Base-by-base conservation (phyloP, 2,797 vertebrate species). In the Loris lydekkerianus region DNA sequence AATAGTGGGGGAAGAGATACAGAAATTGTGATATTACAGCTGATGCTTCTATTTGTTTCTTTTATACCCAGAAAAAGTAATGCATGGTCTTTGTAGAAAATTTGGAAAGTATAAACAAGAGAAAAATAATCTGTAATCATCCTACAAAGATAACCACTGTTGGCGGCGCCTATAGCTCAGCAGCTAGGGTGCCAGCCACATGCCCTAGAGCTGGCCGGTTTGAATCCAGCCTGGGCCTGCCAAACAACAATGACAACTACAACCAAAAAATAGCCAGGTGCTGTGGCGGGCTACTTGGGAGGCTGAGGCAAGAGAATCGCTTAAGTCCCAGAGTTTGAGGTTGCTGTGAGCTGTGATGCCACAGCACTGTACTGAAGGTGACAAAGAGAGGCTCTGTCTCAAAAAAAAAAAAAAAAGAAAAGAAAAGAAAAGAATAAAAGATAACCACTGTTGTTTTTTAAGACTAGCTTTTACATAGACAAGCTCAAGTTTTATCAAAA, bases 11-110 rank as follows among this genome's bases (percentile, higher is more conserved):
- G 2, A 53, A 69, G 23, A 60, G 15, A 27, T 3, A 58, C 13
- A 34, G 73, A 72, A 49, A 92, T 53, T 61, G 37, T 18, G 34
- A 75, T 82, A 15, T 8, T 90, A 46, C 29, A 23, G 9, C 10
- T 75, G 31, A 88, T 81, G 94, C 27, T 83, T 70, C 27, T 84
- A 1, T 80, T 73, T 25, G 29, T 69, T 91, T 82, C 83, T 80
- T 96, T 78, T 73, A 65, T 75, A 6, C 75, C 53, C 65, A 86
- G 58, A 89, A 80, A 67, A 78, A 93, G 49, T 84, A 78, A 81
- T 67, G 18, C 25, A 81, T 60, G n/a, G 37, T 73, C 4, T 82
- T 60, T 75, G n/a, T 37, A 82, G 58, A 87, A 85, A 90, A 81
- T 29, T 46, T 89, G 49, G 46, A 81, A 96, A 86, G 29, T 21